phyloP scores from a whole-genome alignment of 1,140 invertebrate species.

The Zaprionus ornatus region DNA sequence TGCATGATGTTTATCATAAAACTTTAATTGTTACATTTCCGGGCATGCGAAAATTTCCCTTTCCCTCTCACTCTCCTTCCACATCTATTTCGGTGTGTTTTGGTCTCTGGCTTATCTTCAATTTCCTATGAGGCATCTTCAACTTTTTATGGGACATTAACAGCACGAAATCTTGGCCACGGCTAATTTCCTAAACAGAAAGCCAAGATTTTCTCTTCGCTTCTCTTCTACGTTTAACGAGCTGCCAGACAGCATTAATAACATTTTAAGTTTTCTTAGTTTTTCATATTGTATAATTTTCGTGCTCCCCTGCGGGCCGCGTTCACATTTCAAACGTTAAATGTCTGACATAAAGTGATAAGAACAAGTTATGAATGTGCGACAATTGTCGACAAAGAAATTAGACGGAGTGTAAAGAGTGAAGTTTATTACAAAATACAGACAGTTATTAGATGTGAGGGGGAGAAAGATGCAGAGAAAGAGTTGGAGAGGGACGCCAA shows the following conservation, averaged over 20 bases:
- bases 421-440: neutral
- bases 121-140: constrained; percentile 20
- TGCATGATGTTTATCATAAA: constrained; percentile 22
- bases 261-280: constrained; percentile 24
- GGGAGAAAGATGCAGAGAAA: neutral
- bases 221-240: constrained; percentile 33
- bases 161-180: constrained; percentile 33
- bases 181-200: constrained; percentile 44
- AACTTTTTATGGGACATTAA: constrained; percentile 41
- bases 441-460: neutral
- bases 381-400: neutral
- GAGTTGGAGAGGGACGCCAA: neutral
- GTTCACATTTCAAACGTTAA: constrained; percentile 17
- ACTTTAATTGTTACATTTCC: constrained; percentile 40
- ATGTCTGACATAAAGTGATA: constrained; percentile 15
- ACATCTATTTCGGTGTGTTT: neutral
- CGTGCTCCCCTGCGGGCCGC: constrained; percentile 2
- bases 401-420: neutral
- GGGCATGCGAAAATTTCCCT: constrained; percentile 18
- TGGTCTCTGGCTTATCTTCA: neutral
- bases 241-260: constrained; percentile 26
- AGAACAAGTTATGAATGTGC: constrained; percentile 9
- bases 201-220: constrained; percentile 29
- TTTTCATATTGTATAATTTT: constrained; percentile 23
- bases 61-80: neutral